These are phyloP conservation scores for Bugula neritina DNA, from an alignment of 2,888 invertebrate species.

Conservation along the genomic window DNA sequence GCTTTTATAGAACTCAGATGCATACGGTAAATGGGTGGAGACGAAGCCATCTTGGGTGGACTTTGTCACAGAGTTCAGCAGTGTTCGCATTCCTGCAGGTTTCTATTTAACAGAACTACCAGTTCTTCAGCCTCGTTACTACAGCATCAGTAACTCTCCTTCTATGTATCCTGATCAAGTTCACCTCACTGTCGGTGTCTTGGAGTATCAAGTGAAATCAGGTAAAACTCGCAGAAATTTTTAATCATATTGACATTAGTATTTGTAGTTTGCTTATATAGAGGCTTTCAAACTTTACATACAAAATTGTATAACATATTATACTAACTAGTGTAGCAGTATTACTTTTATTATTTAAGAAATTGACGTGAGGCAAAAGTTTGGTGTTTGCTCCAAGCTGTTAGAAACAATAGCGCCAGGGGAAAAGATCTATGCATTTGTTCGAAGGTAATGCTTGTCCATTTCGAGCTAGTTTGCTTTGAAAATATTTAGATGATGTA, in stretches of 20 bases:
- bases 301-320: too few relatives aligned
- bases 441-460: constrained; percentile 78
- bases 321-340: too few relatives aligned
- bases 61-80: constrained; percentile 79
- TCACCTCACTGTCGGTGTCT: constrained; percentile 86
- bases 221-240: too few relatives aligned
- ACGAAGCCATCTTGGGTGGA: constrained; percentile 60
- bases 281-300: too few relatives aligned
- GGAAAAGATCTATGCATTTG: constrained; percentile 61
- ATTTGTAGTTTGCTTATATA: too few relatives aligned
- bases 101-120: constrained; percentile 75
- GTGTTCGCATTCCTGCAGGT: constrained; percentile 74
- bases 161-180: constrained; percentile 66
- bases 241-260: too few relatives aligned
- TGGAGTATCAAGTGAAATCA: constrained; percentile 52
- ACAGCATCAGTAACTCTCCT: constrained; percentile 87
- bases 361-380: constrained; percentile 42
- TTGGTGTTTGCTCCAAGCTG: constrained; percentile 90
- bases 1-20: constrained; percentile 14
- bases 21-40: constrained; percentile 1
- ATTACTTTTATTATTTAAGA: too few relatives aligned
- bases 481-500: too few relatives aligned
- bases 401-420: constrained; percentile 68
- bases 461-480: too few relatives aligned
- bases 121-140: constrained; percentile 82